phyloP scores from a whole-genome alignment of 2,888 invertebrate genomes.

The Lasioglossum malachurum region DNA sequence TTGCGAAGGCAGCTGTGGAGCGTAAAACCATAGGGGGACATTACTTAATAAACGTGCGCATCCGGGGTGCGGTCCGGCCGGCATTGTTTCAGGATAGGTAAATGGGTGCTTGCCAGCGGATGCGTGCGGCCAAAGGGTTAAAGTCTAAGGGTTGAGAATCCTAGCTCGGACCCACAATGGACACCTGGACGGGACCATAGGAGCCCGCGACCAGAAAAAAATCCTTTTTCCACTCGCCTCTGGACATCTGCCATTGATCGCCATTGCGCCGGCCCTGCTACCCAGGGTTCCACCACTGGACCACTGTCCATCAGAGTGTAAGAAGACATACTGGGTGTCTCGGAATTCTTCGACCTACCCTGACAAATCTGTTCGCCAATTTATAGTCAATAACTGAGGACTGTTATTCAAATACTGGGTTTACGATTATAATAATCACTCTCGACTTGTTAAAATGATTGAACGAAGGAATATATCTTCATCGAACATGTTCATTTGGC shows the following conservation, averaged over 20 bases:
- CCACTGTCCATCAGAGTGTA: conserved; percentile 51
- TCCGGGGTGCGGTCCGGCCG: conserved; percentile 84
- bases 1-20: conserved; percentile 73
- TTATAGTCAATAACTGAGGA: not conserved
- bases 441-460: not conserved
- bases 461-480: not conserved
- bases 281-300: conserved; percentile 11
- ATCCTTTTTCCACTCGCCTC: conserved; percentile 66
- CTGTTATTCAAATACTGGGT: not conserved
- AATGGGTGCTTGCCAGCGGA: conserved; percentile 78
- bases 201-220: conserved; percentile 66
- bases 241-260: conserved; percentile 75
- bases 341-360: not conserved
- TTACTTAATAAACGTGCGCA: conserved; percentile 81
- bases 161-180: conserved; percentile 79
- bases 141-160: conserved; percentile 79
- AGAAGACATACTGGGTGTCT: conserved; percentile 13
- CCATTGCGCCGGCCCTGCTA: conserved; percentile 38
- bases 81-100: conserved; percentile 82
- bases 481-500: no score
- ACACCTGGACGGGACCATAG: conserved; percentile 78
- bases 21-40: conserved; percentile 75
- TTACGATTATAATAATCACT: no score
- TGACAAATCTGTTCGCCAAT: not conserved
- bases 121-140: conserved; percentile 78